Base-by-base conservation (phyloP, 1,140 invertebrate species). In the Lerema accius region DNA sequence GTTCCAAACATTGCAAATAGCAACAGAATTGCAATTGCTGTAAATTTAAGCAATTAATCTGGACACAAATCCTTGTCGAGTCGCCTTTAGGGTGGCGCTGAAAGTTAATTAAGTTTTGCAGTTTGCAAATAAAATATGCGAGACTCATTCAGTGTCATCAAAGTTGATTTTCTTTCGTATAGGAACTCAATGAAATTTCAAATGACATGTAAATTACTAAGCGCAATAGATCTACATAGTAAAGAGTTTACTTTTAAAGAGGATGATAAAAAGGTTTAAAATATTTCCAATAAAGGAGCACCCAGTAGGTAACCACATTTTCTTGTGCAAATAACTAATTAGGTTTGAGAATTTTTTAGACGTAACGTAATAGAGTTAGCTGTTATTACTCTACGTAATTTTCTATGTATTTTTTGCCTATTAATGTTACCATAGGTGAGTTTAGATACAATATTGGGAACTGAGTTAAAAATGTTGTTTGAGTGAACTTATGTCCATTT, bases 21-120 rank as follows among this genome's bases (percentile, higher is more conserved):
- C 16, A 11, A 16, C 43, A 46, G 28, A 9, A 48, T 37, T 23
- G 43, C 43, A 37, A 48, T 59, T 2, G 43, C 43, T 48, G 55
- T 46, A 59, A 46, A 59, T 58, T 58, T 58, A 48, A 48, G 43
- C 43, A 48, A 59, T 59, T 59, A 37, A 46, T 46, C 16, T 45
- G 28, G 14, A 32, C 55, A 48, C 43, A 59, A 59, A 59, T 48
- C 43, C 42, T 37, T 59, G 43, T 59, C 43, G 42, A 48, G 28
- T 23, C 13, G 28, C 55, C 43, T 58, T 59, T 48, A 28, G 17
- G 13, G 43, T 45, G n/a, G 43, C 55, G 55, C 23, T 45, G 28
- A 43, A 48, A 37, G 42, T 59, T 59, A 46, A 58, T 58, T 58
- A 59, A 59, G 55, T 59, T 46, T 32, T 16, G 28, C 43, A 59